A percentile compares a stretch with the other conserved stretches of the same genome.
Evolutionary conservation across 2,888 invertebrate species (phyloP).

Genomic region (Pherbina coryleti): DNA sequence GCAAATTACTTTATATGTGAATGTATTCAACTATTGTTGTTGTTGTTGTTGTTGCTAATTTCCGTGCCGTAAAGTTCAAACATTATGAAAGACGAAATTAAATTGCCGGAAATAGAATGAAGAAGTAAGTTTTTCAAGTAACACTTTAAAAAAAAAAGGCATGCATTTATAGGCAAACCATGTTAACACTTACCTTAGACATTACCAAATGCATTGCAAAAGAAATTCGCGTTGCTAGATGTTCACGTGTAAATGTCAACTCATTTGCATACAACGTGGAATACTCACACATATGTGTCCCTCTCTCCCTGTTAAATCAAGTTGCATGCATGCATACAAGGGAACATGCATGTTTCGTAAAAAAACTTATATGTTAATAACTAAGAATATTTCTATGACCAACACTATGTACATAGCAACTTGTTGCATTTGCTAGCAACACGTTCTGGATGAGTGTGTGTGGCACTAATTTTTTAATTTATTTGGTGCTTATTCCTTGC

Average conservation of each 20-base stretch:
- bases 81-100: neutral
- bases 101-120: slow-evolving; percentile 11
- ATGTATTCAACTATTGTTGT: neutral
- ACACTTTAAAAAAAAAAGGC: neutral
- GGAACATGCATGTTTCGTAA: too few relatives aligned
- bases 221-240: neutral
- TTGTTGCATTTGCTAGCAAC: neutral
- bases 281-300: neutral
- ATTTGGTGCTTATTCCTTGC: too few relatives aligned
- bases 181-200: slow-evolving; percentile 29
- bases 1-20: neutral
- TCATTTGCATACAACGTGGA: neutral
- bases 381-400: neutral
- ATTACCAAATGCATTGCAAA: slow-evolving; percentile 15
- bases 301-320: neutral
- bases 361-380: neutral
- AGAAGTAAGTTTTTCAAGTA: slow-evolving; percentile 2
- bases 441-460: too few relatives aligned
- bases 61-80: slow-evolving; percentile 1
- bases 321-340: neutral
- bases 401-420: neutral
- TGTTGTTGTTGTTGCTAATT: neutral
- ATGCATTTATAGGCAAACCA: neutral
- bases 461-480: too few relatives aligned
- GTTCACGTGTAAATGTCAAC: neutral